A percentile compares a stretch with the other conserved stretches of the same genome.
phyloP scores from a whole-genome alignment of 2,113 vertebrate species.

The Tetrax tetrax region DNA sequence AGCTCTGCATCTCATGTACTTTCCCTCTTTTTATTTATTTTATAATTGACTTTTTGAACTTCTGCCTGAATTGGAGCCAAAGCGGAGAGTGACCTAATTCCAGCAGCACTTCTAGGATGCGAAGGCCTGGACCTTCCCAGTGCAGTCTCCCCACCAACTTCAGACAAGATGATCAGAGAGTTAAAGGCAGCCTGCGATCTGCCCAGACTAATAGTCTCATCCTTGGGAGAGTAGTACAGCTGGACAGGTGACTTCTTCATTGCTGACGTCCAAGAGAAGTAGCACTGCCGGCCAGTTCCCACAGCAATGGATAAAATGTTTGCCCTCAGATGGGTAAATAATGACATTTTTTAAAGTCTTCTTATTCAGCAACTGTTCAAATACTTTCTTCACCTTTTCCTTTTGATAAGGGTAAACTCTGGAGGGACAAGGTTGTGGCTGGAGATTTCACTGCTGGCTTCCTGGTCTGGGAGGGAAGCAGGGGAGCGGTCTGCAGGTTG shows the following conservation, averaged over 20 bases:
- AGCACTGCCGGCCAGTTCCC: not conserved
- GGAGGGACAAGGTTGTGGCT: not conserved
- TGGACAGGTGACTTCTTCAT: not conserved
- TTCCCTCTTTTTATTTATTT: slow-evolving; percentile 42
- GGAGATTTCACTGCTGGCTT: not conserved
- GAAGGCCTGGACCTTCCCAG: not conserved
- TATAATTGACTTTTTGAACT: slow-evolving; percentile 46
- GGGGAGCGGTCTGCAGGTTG: not conserved
- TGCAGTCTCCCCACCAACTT: not conserved
- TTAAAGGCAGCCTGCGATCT: not conserved
- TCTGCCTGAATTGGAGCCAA: slow-evolving; percentile 26
- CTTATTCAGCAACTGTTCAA: not conserved
- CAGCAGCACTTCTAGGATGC: not conserved
- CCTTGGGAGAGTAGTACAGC: not conserved
- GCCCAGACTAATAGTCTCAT: not conserved
- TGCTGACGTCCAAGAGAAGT: not conserved
- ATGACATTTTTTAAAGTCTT: not conserved
- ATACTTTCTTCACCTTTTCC: not conserved
- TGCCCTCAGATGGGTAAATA: not conserved
- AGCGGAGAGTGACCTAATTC: slow-evolving; percentile 10
- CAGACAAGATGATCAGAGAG: not conserved
- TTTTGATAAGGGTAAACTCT: not conserved
- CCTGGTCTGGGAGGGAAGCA: not conserved
- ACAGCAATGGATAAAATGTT: not conserved
- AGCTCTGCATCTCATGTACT: slow-evolving; percentile 18